Base-by-base conservation (phyloP, 2,888 invertebrate genomes). In the Heliconius ismenius region DNA sequence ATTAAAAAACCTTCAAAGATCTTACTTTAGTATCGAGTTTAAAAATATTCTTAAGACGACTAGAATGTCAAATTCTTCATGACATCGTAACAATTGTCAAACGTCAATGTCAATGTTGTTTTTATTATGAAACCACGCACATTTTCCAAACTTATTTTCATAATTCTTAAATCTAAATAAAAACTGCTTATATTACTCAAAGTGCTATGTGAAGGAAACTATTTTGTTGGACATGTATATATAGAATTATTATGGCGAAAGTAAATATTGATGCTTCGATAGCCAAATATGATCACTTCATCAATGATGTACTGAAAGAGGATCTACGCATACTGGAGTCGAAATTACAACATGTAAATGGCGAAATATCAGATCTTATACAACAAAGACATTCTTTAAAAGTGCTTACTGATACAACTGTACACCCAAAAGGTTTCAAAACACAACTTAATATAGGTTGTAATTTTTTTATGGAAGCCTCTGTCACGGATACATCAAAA, bases 381-480 rank as follows among this genome's bases (percentile, higher is more conserved):
- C 97, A 97, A 84, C 93, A 98, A 67, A 96, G 96, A 86, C 96
- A 96, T 76, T 95, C 96, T 0, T 95, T 98, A 32, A 95, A 96
- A 86, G 95, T 96, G 0, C 89, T 97, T 6, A 88, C 95, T 72
- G 94, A 95, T 76, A 94, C 94, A 58, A 90, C 92, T 4, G 86
- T 94, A 0, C 92, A 95, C 69, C 93, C 95, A 9, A 76, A 86
- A 28, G 92, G 93, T 3, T 92, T 92, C 73, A 93, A 93, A 85
- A 88, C 90, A 6, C 93, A 93, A 84, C 95, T 98, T 39, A 97
- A 98, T 86, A 90, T 98, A 49, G 98, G 98, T n/a, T 96, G 97
- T 83, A 97, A 97, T 87, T 96, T 98, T 82, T 98, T 97, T 84
- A 96, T 97, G 87, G 96, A 98, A 87, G 97, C 97, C 0, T 92